phyloP scores from a whole-genome alignment of 1,140 invertebrate genomes.

The Calephelis nemesis region DNA sequence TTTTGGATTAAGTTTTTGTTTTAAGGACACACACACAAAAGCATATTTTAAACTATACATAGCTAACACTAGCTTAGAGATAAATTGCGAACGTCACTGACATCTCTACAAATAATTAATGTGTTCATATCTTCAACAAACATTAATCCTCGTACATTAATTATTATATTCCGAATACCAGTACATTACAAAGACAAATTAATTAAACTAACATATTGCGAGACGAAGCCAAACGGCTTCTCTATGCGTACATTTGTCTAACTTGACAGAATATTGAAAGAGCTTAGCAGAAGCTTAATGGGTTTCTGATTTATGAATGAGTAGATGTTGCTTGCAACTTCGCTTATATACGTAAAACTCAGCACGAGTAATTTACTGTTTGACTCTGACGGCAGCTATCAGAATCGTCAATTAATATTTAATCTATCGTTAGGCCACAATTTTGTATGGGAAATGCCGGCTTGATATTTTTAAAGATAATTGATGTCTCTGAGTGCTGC shows the following conservation, averaged over 20 bases:
- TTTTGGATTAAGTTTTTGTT: no score
- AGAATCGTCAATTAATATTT: no score
- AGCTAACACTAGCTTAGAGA: no score
- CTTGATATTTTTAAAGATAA: no score
- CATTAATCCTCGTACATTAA: conserved; percentile 16
- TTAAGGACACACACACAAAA: no score
- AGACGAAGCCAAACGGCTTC: background rate
- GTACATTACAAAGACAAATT: conserved; percentile 10
- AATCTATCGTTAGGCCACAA: no score
- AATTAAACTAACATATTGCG: conserved; percentile 19
- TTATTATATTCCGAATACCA: conserved; percentile 7
- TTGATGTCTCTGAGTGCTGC: no score
- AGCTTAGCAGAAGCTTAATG: conserved; percentile 4
- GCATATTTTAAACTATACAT: no score
- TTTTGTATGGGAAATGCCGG: no score
- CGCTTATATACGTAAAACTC: no score
- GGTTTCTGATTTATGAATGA: conserved; percentile 12
- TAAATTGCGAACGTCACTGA: background rate
- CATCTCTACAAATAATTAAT: conserved; percentile 6
- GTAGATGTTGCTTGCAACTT: background rate
- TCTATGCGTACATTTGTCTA: conserved; percentile 12
- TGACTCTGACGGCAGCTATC: no score
- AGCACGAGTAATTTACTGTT: no score
- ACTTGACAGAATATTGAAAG: conserved; percentile 15
- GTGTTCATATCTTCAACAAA: conserved; percentile 10